Conservation (phyloP, 1,140 invertebrate genomes). For the Wiebesia pumilae region DNA sequence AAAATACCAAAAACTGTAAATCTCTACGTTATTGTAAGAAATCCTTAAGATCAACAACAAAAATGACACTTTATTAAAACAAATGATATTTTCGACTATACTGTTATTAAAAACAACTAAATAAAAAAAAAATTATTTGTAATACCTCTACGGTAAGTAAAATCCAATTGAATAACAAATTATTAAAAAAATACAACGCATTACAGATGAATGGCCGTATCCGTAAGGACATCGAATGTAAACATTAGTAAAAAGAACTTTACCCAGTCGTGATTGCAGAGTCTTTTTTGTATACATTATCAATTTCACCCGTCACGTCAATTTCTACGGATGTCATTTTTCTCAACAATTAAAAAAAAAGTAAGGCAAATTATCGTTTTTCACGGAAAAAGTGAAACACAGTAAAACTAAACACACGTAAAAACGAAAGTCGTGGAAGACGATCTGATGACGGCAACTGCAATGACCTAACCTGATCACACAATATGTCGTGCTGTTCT, state of each 20-base stretch:
- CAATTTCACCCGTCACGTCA: conserved; percentile 60
- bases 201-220: not conserved
- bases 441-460: not conserved
- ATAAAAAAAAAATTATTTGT: not conserved
- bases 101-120: not conserved
- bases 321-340: conserved; percentile 62
- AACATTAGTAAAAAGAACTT: conserved; percentile 39
- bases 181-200: not conserved
- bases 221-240: not conserved
- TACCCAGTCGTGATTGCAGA: conserved; percentile 59
- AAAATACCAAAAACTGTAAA: not conserved
- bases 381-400: not conserved
- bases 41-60: not conserved
- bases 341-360: not conserved
- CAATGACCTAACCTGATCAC: conserved; percentile 27
- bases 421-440: conserved; percentile 24
- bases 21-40: not conserved
- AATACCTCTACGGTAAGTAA: too few relatives aligned
- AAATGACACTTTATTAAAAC: not conserved
- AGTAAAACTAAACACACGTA: not conserved
- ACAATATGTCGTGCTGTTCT: not conserved
- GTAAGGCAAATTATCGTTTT: not conserved
- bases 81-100: not conserved
- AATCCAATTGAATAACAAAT: too few relatives aligned
- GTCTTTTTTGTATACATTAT: conserved; percentile 54